These are phyloP conservation scores for Brienomyrus longianalis DNA, from an alignment of 2,113 vertebrate genomes.

Conservation along the genomic window DNA sequence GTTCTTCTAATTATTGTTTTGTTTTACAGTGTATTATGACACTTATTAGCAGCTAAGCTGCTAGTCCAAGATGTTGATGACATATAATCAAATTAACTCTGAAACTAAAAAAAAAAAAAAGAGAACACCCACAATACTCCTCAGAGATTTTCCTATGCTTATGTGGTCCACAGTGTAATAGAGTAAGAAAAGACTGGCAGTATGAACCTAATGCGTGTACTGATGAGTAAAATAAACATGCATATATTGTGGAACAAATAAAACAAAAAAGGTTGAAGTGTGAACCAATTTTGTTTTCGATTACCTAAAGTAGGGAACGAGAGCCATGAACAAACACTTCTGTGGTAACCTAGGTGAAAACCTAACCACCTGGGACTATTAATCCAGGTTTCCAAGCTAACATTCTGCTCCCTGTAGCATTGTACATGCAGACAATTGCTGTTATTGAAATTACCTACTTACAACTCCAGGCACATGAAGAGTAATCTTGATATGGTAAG, in stretches of 20 bases:
- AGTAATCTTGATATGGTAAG: neutral
- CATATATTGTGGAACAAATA: neutral
- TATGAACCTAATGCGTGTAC: neutral
- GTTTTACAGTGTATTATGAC: neutral
- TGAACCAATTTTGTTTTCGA: neutral
- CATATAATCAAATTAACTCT: neutral
- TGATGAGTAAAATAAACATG: neutral
- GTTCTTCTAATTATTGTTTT: neutral
- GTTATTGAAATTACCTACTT: neutral
- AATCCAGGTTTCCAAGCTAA: constrained; percentile 32
- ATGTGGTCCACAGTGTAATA: neutral
- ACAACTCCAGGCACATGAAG: neutral
- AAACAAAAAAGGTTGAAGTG: neutral
- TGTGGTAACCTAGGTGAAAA: constrained; percentile 58
- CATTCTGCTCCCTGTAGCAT: constrained; percentile 22
- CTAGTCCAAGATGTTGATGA: neutral
- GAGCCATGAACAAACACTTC: constrained; percentile 41
- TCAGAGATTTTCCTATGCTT: neutral
- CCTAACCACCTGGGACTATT: constrained; percentile 39
- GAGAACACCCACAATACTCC: neutral
- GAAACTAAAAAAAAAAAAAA: neutral
- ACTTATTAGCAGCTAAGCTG: neutral
- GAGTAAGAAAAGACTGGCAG: neutral
- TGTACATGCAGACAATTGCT: constrained; percentile 52
- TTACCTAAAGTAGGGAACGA: constrained; percentile 33